Evolutionary conservation across 2,113 vertebrate species (phyloP).

Genomic region (Centropus bengalensis): DNA sequence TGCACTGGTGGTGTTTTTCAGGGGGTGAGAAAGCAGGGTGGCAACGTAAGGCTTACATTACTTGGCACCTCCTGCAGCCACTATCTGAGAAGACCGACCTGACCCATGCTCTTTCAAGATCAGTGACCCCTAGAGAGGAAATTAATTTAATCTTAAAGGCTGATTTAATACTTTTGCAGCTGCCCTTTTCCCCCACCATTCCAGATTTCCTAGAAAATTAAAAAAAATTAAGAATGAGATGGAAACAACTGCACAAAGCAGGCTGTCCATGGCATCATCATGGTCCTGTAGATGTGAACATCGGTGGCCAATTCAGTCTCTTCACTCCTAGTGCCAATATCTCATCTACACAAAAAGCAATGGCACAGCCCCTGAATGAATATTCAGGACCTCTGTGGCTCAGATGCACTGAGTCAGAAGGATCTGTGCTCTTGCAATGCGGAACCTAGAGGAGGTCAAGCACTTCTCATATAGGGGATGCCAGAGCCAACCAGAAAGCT

Average conservation of each 20-base stretch:
- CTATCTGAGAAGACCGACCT: background rate
- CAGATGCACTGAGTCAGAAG: background rate
- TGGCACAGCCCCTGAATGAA: background rate
- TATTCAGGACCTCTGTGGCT: background rate
- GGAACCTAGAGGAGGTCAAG: background rate
- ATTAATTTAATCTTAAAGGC: background rate
- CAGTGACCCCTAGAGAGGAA: background rate
- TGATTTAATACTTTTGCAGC: background rate
- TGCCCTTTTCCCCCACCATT: background rate
- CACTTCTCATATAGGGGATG: accelerated
- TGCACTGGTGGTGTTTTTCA: background rate
- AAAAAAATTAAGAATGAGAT: background rate
- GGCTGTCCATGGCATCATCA: background rate
- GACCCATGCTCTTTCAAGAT: background rate
- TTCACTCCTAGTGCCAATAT: background rate
- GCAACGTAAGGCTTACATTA: background rate
- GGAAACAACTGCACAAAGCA: background rate
- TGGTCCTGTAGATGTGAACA: background rate
- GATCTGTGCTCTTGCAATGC: background rate
- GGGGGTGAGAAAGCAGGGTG: background rate
- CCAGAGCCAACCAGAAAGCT: background rate
- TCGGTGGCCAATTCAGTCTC: background rate
- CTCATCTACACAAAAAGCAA: background rate
- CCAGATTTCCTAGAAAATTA: background rate
- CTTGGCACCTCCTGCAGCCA: background rate